phyloP scores from a whole-genome alignment of 1,140 invertebrate genomes.

The Drosophila repletoides region DNA sequence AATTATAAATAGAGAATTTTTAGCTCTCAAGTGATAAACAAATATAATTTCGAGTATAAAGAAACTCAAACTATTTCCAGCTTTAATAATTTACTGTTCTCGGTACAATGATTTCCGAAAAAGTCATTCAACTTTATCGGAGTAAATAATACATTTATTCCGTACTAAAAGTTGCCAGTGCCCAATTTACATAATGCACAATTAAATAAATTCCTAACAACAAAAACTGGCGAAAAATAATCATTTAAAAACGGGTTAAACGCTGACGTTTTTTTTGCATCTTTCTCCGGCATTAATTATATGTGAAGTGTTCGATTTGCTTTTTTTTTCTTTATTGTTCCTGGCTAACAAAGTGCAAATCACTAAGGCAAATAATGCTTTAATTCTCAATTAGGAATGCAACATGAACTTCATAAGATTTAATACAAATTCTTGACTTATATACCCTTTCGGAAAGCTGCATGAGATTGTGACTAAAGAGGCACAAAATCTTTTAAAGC shows the following conservation, averaged over 20 bases:
- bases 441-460: no score
- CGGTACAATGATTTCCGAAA: not conserved
- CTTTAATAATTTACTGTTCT: not conserved
- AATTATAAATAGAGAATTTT: no score
- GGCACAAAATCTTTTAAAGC: no score
- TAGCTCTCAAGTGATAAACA: not conserved
- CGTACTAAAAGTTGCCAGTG: no score
- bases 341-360: constrained; percentile 2
- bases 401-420: not conserved
- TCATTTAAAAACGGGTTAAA: constrained; percentile 26
- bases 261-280: constrained; percentile 6
- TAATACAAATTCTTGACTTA: constrained; percentile 7
- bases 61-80: not conserved
- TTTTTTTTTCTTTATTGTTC: not conserved
- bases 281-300: constrained; percentile 23
- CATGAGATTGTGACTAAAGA: not conserved
- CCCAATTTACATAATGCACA: constrained; percentile 36
- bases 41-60: not conserved
- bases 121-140: constrained; percentile 36
- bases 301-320: not conserved
- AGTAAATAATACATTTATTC: no score
- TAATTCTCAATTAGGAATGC: constrained; percentile 24
- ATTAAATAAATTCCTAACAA: constrained; percentile 11
- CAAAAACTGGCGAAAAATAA: constrained; percentile 19
- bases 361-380: constrained; percentile 17